phyloP scores from a whole-genome alignment of 1,140 invertebrate species.

The Eriosoma lanigerum region DNA sequence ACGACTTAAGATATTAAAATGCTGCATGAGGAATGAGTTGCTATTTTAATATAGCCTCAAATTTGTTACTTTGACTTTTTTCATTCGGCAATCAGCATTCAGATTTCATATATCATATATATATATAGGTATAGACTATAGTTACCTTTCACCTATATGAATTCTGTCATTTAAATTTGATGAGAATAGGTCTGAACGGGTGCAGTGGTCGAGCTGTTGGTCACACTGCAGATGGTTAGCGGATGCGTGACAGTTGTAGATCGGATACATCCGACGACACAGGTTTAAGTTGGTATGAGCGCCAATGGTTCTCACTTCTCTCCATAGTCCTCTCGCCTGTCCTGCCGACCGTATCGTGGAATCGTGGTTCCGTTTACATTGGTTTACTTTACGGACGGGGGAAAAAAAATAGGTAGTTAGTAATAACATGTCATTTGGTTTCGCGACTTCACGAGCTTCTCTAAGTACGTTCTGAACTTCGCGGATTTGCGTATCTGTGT shows the following conservation, averaged over 20 bases:
- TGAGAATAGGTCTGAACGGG: too few relatives aligned
- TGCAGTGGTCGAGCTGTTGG: neutral
- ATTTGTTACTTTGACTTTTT: too few relatives aligned
- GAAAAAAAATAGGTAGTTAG: neutral
- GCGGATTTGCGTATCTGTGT: neutral
- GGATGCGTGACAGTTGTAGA: neutral
- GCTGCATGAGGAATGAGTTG: too few relatives aligned
- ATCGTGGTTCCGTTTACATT: constrained; percentile 51
- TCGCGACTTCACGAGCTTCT: neutral
- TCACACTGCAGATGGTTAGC: neutral
- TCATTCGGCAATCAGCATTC: too few relatives aligned
- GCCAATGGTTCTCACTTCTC: constrained; percentile 47
- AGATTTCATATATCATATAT: too few relatives aligned
- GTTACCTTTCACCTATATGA: too few relatives aligned
- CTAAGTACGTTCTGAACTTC: neutral
- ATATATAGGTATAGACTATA: too few relatives aligned
- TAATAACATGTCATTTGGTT: constrained; percentile 22
- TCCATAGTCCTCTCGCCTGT: constrained; percentile 8
- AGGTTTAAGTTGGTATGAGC: constrained; percentile 44
- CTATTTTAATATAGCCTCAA: too few relatives aligned
- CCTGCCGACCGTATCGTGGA: constrained; percentile 47
- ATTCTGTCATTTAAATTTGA: too few relatives aligned
- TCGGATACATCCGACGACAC: neutral
- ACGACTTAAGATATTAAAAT: too few relatives aligned
- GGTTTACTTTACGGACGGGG: neutral